Conservation (phyloP, 64 coral and sea anemone species). For the Stichodactyla helianthus region DNA sequence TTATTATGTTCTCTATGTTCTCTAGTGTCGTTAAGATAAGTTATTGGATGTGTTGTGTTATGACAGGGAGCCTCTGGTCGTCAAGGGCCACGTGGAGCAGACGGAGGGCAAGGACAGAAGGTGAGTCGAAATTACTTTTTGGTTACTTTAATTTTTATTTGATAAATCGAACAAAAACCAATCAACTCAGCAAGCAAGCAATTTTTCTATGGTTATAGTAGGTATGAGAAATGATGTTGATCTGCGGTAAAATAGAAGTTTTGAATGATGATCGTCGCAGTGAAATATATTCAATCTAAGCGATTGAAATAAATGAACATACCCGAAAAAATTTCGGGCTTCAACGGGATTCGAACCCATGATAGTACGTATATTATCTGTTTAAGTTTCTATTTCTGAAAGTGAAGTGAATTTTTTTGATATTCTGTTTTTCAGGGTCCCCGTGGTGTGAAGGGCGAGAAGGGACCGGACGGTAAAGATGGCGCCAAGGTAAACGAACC, state of each 20-base stretch:
- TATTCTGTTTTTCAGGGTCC: slow-evolving; percentile 7
- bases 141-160: too few species aligned
- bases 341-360: too few species aligned
- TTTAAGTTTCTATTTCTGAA: background rate
- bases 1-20: too few species aligned
- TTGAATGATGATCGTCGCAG: too few species aligned
- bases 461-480: background rate
- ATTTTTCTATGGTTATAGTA: too few species aligned
- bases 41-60: background rate
- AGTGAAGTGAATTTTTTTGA: background rate
- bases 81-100: background rate
- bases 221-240: too few species aligned
- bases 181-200: too few species aligned
- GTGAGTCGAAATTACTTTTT: background rate
- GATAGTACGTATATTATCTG: background rate
- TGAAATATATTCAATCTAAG: too few species aligned
- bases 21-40: background rate
- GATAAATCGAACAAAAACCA: too few species aligned
- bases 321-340: too few species aligned
- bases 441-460: slow-evolving; percentile 17
- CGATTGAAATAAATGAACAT: too few species aligned
- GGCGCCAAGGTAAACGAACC: background rate
- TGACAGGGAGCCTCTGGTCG: background rate
- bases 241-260: too few species aligned
- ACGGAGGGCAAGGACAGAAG: background rate